Base-by-base conservation (phyloP, 2,113 vertebrate genomes). In the Thunnus thynnus region DNA sequence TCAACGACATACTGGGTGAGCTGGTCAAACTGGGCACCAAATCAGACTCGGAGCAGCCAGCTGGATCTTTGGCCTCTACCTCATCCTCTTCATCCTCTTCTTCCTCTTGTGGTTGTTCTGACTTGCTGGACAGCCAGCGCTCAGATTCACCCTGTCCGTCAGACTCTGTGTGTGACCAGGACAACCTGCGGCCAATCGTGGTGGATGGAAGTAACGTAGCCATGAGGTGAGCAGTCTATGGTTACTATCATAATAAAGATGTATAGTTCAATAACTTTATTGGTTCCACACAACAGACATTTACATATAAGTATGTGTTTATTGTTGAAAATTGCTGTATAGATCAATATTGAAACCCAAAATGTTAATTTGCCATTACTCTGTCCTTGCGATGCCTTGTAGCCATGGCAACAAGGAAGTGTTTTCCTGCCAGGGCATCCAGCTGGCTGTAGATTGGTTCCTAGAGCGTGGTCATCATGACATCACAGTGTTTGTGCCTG, bases 321-420 rank as follows among this genome's bases (percentile, higher is more conserved):
- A 41, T 41, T 41, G 13, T 72, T 13, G 36, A 41, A 41, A 20
- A 36, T 14, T 16, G 1, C 17, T 67, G 9, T 18, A 13, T 3
- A 6, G 25, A 47, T 25, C n/a, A 13, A 4, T 10, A 25, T 30
- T 10, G 14, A 44, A 52, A 14, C 5, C 11, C 25, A 3, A 44
- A 20, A 72, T 13, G 5, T 63, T 66, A 3, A 63, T 82, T 12
- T 47, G 10, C 13, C 1, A 0, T 57, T 3, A 30, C 30, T 10
- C 25, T 36, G 1, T 56, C n/a, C 78, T 47, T 25, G 0, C 41
- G 44, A 1, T 68, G n/a, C 71, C 61, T 36, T 95, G 90, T 91
- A 99, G 98, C 94, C 98, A 99, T 0, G 98, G 98, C 91, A 99
- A 99, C 96, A 99, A 99, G 93, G 98, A 99, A 94, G 97, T 99